Evolutionary conservation across 2,797 vertebrate genomes (phyloP).

Genomic region (Sebastes paucispinis): DNA sequence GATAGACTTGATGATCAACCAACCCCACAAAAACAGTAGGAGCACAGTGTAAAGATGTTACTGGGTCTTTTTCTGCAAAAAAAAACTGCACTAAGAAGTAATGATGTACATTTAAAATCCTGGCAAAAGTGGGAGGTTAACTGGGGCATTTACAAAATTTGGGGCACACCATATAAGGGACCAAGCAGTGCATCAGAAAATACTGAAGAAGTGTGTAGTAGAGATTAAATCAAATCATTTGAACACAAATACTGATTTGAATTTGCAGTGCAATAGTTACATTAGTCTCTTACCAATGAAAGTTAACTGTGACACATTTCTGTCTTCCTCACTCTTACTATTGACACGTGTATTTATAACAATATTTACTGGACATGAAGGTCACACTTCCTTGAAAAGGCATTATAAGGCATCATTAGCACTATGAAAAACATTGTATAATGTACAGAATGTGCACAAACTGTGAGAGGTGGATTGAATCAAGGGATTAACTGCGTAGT

Average conservation of each 20-base stretch:
- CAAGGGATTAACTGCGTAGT: background rate
- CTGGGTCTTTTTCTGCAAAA: slow-evolving; percentile 29
- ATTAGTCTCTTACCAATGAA: slow-evolving; percentile 20
- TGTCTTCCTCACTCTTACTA: slow-evolving; percentile 26
- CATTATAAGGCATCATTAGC: slow-evolving; percentile 13
- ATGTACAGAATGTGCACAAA: background rate
- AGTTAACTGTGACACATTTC: slow-evolving; percentile 23
- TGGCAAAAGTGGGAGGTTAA: background rate
- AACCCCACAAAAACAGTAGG: slow-evolving; percentile 6
- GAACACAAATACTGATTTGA: slow-evolving; percentile 15
- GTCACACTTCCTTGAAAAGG: background rate
- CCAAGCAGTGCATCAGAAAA: slow-evolving; percentile 48
- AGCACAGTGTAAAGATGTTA: slow-evolving; percentile 18
- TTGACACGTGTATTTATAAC: slow-evolving; percentile 11
- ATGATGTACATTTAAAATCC: background rate
- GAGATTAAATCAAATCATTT: slow-evolving; percentile 37
- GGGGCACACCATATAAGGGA: slow-evolving; percentile 12
- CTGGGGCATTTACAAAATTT: slow-evolving; percentile 8
- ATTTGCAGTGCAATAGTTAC: slow-evolving; percentile 26
- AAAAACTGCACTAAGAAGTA: slow-evolving; percentile 5
- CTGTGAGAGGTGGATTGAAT: background rate
- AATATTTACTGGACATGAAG: slow-evolving; percentile 4
- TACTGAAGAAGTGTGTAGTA: background rate
- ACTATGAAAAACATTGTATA: background rate
- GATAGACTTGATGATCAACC: slow-evolving; percentile 38